Base-by-base conservation (phyloP, 2,888 invertebrate genomes). In the Luperina testacea region DNA sequence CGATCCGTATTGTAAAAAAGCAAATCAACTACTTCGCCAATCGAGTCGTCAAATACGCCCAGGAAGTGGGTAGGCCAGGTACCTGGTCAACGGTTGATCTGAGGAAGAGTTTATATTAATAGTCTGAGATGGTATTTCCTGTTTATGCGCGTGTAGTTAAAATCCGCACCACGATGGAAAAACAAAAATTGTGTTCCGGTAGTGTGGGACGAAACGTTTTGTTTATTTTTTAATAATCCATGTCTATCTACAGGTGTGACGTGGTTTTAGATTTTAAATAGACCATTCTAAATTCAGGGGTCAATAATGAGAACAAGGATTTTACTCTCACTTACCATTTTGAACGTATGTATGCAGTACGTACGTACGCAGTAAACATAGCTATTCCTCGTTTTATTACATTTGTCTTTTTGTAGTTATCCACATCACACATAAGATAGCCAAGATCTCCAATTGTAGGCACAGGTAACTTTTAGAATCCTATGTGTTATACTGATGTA, bases 381-480 rank as follows among this genome's bases (percentile, higher is more conserved):
- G 51, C 32, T 38, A 51, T 70, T 70, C 32, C n/a, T n/a, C n/a
- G 32, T 73, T 42, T 38, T 13, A 73, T 73, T 73, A 9, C 8
- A 69, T 32, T 17, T 9, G 6, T 9, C 5, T 69, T 51, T 68
- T 32, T 17, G 15, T 32, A 17, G 24, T 24, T 24, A 48, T 67
- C 32, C 15, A 27, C 27, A 20, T 42, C 20, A 15, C 6, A 15
- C 9, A 45, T 42, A 45, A 20, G 0, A 15, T 17, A 64, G 24
- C 8, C 32, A 20, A 51, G 32, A 70, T 51, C 24, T 32, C 69
- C 24, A 51, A 8, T 51, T 0, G 6, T 32, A 24, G 24, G 0
- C 72, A 45, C 63, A 8, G 17, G 63, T 42, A 13, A 45, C 20
- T n/a, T 17, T n/a, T 38, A 38, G 38, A 6, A 38, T 38, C 38